Evolutionary conservation across 2,888 invertebrate genomes (phyloP), one percentile per base, ranked within the genome.

Genomic region (Sepiola atlantica): DNA sequence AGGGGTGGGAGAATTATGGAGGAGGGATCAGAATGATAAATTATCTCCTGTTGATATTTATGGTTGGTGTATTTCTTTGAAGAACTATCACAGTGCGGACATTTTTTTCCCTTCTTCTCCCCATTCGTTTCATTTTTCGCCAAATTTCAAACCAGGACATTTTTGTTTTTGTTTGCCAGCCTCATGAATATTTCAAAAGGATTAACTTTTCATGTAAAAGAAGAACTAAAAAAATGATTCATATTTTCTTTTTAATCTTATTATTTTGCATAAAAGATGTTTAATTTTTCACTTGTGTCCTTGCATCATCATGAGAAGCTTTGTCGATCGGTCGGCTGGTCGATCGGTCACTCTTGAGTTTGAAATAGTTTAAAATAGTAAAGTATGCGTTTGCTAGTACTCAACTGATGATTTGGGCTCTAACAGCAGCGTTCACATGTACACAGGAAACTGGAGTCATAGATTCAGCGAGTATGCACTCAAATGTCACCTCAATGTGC

Each of bases 41-140:
- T 77, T 77, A 32, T 77, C 77, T 77, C n/a, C n/a, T 77, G n/a
- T 32, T 77, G 77, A 77, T 77, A 77, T 77, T 77, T 77, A n/a
- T n/a, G 77, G 77, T 14, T 32, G n/a, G 32, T 14, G 16, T 32
- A 77, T 77, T 77, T 77, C 77, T 77, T 77, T 32, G n/a, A 77
- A 77, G n/a, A 77, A 77, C 45, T 77, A 14, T 10, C 12, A 77
- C n/a, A n/a, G n/a, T 77, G 77, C 16, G 77, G 77, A 4, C n/a
- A 16, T 77, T 12, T 16, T 32, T 32, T 16, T 14, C 14, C 10
- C 14, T n/a, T 0, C 45, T 45, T 45, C 45, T 45, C 8, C 45
- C 45, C 45, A 45, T 45, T 45, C 45, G 8, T 45, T n/a, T 32
- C 45, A 45, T 45, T n/a, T 32, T 61, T 24, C 10, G 21, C 10